Evolutionary conservation across 1,140 invertebrate genomes (phyloP).

Genomic region (Pogonomyrmex barbatus): DNA sequence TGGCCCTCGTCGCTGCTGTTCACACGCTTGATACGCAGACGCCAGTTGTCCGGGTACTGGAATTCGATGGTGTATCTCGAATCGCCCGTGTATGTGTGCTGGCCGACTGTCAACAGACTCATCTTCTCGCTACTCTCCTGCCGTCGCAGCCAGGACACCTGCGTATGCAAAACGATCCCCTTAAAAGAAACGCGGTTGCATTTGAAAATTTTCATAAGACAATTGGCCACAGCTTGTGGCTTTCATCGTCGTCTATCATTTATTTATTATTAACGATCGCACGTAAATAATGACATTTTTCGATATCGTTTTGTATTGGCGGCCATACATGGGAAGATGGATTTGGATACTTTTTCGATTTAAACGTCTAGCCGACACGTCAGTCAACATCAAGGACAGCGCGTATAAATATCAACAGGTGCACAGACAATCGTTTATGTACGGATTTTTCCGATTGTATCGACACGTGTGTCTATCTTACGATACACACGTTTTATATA

Average conservation of each 20-base stretch:
- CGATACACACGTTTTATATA: not conserved
- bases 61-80: conserved; percentile 91
- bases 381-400: not conserved
- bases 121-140: conserved; percentile 88
- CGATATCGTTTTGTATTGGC: not conserved
- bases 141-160: conserved; percentile 91
- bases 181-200: not conserved
- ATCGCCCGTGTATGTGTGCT: conserved; percentile 91
- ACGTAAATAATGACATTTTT: not conserved
- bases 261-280: not conserved
- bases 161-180: not conserved
- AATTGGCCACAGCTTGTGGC: not conserved
- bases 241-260: not conserved
- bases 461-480: conserved; percentile 10
- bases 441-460: conserved; percentile 34
- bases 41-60: conserved; percentile 93
- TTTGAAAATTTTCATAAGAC: not conserved
- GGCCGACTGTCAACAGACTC: conserved; percentile 90
- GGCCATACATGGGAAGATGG: no score
- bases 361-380: not conserved
- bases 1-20: conserved; percentile 90
- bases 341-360: not conserved
- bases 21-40: conserved; percentile 89
- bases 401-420: conserved; percentile 63
- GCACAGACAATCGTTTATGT: conserved; percentile 37